Evolutionary conservation across 64 coral and sea anemone species (phyloP), one percentile per base, ranked within the genome.

Genomic region (Pocillopora damicornis): DNA sequence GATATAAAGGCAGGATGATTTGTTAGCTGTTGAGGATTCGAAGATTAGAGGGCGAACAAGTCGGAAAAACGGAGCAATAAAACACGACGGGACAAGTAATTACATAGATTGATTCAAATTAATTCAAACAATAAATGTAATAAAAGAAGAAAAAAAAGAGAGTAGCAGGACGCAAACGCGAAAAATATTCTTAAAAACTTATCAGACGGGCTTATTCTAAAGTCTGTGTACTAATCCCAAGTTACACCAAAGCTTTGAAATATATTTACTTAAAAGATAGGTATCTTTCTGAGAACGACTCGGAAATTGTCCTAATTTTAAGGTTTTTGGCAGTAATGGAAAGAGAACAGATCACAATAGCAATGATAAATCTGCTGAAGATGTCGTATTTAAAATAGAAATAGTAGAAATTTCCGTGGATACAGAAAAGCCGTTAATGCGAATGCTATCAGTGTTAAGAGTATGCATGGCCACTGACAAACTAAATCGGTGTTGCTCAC

Each of bases 261-360:
- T 23, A 16, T 34, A 81, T 81, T 81, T 59, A 81, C n/a, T 60
- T 57, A 23, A 69, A 83, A 72, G 81, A 73, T 73, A 85, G 71
- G 37, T 15, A 58, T 85, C 64, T 58, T 71, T 25, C 51, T 26
- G 38, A 22, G 20, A 85, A 68, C 38, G 26, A 85, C 13, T 58
- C 5, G 13, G 25, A 4, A 63, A 34, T 25, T 73, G 57, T 14
- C 13, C 9, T 25, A 18, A 71, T 71, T 23, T 71, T 18, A 25
- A 58, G 45, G 18, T 58, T 77, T 57, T 51, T 51, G 38, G 18
- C 11, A 77, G 45, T 15, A 22, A 0, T 57, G 1, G 42, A 9
- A 26, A 71, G 11, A 20, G 38, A 56, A 7, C 42, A 51, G 42
- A 51, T 51, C 75, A 45, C 42, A 77, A 77, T 20, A 56, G 16